Conservation (phyloP, 2,888 invertebrate genomes). For the Cosmia pyralina region DNA sequence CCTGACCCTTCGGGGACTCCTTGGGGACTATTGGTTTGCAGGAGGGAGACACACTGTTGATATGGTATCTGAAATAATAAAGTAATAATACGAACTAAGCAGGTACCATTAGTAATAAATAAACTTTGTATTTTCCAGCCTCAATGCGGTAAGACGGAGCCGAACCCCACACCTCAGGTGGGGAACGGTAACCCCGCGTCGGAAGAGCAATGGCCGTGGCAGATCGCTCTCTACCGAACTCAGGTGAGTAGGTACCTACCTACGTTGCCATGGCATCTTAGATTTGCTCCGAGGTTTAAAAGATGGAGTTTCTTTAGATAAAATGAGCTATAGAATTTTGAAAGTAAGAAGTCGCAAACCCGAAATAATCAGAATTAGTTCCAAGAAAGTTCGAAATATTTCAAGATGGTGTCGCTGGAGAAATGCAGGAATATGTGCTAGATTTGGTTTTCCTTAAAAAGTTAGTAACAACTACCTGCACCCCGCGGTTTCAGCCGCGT, state of each 20-base stretch:
- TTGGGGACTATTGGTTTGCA: too few relatives aligned
- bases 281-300: not conserved
- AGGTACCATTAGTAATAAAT: not conserved
- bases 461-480: too few relatives aligned
- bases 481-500: too few relatives aligned
- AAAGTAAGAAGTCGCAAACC: not conserved
- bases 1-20: too few relatives aligned
- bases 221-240: slow-evolving; percentile 91
- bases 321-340: not conserved
- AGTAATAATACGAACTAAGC: not conserved
- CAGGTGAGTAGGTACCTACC: slow-evolving; percentile 81
- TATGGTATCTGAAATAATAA: not conserved
- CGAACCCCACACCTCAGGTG: slow-evolving; percentile 89
- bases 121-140: slow-evolving; percentile 67
- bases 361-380: not conserved
- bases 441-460: not conserved
- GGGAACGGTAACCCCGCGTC: slow-evolving; percentile 80
- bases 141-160: slow-evolving; percentile 86
- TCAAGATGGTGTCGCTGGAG: not conserved
- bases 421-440: not conserved
- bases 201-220: slow-evolving; percentile 93
- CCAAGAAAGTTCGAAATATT: not conserved
- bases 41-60: too few relatives aligned
- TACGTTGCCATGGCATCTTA: not conserved
- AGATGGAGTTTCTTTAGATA: too few relatives aligned